Base-by-base conservation (phyloP, 2,888 invertebrate species). In the Xestia sexstrigata region DNA sequence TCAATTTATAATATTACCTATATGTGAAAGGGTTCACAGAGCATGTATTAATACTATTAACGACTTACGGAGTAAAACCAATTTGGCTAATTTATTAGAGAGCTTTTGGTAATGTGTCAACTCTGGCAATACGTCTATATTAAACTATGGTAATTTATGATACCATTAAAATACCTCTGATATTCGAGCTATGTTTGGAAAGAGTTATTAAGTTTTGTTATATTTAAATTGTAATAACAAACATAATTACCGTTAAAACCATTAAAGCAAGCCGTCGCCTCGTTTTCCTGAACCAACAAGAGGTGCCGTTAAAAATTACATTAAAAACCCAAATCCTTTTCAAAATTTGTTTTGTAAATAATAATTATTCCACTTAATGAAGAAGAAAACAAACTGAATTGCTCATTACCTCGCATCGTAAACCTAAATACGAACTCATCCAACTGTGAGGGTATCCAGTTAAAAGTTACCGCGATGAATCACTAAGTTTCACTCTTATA, bases 381-480 rank as follows among this genome's bases (percentile, higher is more conserved):
- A 35, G 68, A 85, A 62, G 69, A 83, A 76, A 83, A 79, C 78
- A 78, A 76, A 78, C 62, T 72, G 76, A 72, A 87, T 85, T 74
- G 78, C 81, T 83, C 79, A 83, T 89, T 83, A 85, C 67, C 49
- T 66, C 69, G 60, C 70, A 76, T 80, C 86, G 80, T 88, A 89
- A 86, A 87, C 86, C 89, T 84, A 73, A 84, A 87, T 86, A 84
- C 76, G 42, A 79, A 76, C n/a, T 73, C 78, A 66, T 78, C 76
- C 72, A 79, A 79, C 84, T 66, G 79, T 65, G 65, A 81, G 79
- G 74, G 78, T 81, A 78, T 70, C 42, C 70, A 71, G 78, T 89
- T 81, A 79, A 84, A 84, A 84, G 70, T 82, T 81, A 82, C 68
- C 68, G 70, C 68, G 75, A 83, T 89, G 88, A 89, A 76, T 89